phyloP scores from a whole-genome alignment of 2,888 invertebrate species.

The Drosophila mayaguana region DNA sequence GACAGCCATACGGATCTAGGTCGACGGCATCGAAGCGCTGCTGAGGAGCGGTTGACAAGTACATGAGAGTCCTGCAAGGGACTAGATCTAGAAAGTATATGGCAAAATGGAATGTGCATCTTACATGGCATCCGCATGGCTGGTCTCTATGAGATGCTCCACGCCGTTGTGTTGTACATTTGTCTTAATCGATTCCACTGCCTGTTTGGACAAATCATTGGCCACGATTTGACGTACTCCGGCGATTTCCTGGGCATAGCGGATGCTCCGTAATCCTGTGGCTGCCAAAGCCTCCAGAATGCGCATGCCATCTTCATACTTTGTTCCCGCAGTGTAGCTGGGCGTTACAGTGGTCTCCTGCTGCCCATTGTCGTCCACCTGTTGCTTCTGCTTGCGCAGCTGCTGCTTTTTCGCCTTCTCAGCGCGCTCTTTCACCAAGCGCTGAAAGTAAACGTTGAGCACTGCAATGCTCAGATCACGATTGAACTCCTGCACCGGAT shows the following conservation, averaged over 20 bases:
- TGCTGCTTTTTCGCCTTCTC: slow-evolving; percentile 67
- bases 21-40: slow-evolving; percentile 95
- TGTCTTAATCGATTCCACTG: slow-evolving; percentile 93
- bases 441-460: slow-evolving; percentile 88
- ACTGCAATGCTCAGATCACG: slow-evolving; percentile 95
- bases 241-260: slow-evolving; percentile 97
- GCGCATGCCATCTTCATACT: slow-evolving; percentile 82
- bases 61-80: slow-evolving; percentile 91
- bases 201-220: slow-evolving; percentile 94
- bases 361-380: slow-evolving; percentile 9
- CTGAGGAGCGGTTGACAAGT: slow-evolving; percentile 88
- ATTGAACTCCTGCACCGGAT: slow-evolving; percentile 99
- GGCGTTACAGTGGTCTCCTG: not conserved
- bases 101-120: slow-evolving; percentile 52
- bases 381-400: slow-evolving; percentile 36
- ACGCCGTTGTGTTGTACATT: slow-evolving; percentile 88
- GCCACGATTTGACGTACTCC: slow-evolving; percentile 93
- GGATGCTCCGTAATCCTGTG: slow-evolving; percentile 96
- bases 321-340: slow-evolving; percentile 66
- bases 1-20: slow-evolving; percentile 98
- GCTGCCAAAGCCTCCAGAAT: slow-evolving; percentile 98
- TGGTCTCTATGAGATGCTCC: slow-evolving; percentile 90
- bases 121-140: slow-evolving; percentile 95
- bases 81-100: no score
- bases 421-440: slow-evolving; percentile 84